A percentile compares a stretch with the other conserved stretches of the same genome.
phyloP scores from a whole-genome alignment of 2,797 vertebrate species.

The Odontamblyopus rebecca region DNA sequence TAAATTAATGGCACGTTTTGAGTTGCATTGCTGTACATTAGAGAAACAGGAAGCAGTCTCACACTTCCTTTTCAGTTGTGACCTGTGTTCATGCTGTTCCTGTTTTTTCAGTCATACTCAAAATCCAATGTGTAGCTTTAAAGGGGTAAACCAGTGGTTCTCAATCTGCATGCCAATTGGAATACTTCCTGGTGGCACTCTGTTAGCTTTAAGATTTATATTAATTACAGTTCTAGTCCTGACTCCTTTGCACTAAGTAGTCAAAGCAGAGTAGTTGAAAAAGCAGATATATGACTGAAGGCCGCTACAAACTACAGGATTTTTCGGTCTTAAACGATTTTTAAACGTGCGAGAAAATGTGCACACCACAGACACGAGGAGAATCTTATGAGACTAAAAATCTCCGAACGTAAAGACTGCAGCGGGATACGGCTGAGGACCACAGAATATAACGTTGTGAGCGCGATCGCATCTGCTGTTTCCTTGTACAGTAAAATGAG shows the following conservation, averaged over 20 bases:
- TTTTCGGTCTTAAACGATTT: too few species aligned
- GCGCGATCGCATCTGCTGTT: too few species aligned
- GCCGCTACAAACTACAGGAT: too few species aligned
- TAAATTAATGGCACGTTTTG: conserved; percentile 62
- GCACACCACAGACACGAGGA: too few species aligned
- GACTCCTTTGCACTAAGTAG: neutral
- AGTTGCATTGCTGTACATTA: conserved; percentile 49
- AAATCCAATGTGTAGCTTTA: conserved; percentile 32
- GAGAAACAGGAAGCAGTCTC: conserved; percentile 62
- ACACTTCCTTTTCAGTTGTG: conserved; percentile 38
- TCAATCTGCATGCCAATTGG: neutral
- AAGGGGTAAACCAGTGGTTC: conserved; percentile 3
- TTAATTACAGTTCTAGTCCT: neutral
- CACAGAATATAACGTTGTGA: too few species aligned
- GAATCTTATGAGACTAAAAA: too few species aligned
- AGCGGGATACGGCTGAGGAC: too few species aligned
- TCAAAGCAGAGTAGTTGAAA: neutral
- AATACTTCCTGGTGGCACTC: neutral
- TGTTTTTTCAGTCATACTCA: conserved; percentile 26
- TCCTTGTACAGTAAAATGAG: too few species aligned
- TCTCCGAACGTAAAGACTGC: too few species aligned
- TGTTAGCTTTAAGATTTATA: neutral
- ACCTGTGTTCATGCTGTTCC: conserved; percentile 46
- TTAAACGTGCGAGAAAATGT: too few species aligned
- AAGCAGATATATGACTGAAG: neutral